Base-by-base conservation (phyloP, 2,888 invertebrate species). In the Siphonodentalium dalli region DNA sequence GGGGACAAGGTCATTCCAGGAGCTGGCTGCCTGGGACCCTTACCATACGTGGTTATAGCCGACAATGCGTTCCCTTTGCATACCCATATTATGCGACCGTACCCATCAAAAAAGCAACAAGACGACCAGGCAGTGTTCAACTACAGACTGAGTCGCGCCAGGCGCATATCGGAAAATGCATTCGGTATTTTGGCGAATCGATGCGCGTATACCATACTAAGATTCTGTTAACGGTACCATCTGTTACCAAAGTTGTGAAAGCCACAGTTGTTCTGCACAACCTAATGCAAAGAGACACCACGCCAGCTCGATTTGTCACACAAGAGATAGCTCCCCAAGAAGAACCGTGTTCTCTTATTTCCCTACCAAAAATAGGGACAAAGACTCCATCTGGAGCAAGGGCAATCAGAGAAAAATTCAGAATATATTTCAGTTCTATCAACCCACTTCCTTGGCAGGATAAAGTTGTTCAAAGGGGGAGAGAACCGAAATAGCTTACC, bases 11-110 rank as follows among this genome's bases (percentile, higher is more conserved):
- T 9, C 1, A 29, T 61, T 26, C 63, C 65, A 39, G 49, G 39
- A 26, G 57, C 51, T 37, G 43, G 37, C 11, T 3, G 40, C 21
- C 51, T 55, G 34, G 56, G 52, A 11, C 42, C 52, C 15, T 26
- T 60, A 33, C 62, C 66, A 27, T 56, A 60, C 44, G 60, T 69
- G 13, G 21, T 68, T 31, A 47, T 71, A 28, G 68, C 49, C 20
- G 69, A 71, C 49, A 64, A 71, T 35, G 67, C 66, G 33, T 72
- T 72, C 59, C 62, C 69, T 20, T 46, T 71, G 20, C 39, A 48
- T 23, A 33, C 44, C 6, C 42, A 65, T 42, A 31, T 71, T 15
- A 53, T 71, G 61, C n/a, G 43, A 4, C 18, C 43, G 8, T 43
- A 43, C 24, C 43, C 43, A 20, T 15, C 33, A 6, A 46, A 48